phyloP scores from a whole-genome alignment of 1,140 invertebrate genomes.

The Drosophila asahinai region DNA sequence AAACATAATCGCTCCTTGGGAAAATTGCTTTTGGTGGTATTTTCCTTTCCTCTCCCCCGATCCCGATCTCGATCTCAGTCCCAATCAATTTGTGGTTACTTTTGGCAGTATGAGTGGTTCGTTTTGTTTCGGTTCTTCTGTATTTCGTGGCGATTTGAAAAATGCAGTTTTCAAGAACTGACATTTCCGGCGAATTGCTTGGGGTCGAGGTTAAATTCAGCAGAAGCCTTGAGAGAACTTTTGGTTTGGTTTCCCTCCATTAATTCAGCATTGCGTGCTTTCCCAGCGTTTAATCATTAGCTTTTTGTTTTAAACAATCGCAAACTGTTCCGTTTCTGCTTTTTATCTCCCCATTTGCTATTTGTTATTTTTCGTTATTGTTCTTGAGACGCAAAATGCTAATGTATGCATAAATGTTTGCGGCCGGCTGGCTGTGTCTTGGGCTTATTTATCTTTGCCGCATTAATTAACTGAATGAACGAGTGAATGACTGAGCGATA shows the following conservation, averaged over 20 bases:
- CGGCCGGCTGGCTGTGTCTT: conserved; percentile 30
- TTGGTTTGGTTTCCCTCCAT: conserved; percentile 12
- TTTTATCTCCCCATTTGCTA: conserved; percentile 25
- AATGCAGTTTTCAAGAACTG: conserved; percentile 43
- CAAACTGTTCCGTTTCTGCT: conserved; percentile 50
- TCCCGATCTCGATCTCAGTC: conserved; percentile 6
- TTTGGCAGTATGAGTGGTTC: neutral
- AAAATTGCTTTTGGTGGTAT: conserved; percentile 41
- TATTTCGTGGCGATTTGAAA: conserved; percentile 27
- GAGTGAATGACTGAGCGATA: conserved; percentile 49
- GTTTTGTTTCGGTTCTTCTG: neutral
- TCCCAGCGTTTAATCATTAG: conserved; percentile 25
- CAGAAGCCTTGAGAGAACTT: conserved; percentile 23
- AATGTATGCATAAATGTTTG: conserved; percentile 69
- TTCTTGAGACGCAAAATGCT: conserved; percentile 51
- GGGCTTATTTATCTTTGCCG: conserved; percentile 75
- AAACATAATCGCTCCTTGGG: conserved; percentile 66
- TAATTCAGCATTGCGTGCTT: conserved; percentile 26
- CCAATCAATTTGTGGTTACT: conserved; percentile 41
- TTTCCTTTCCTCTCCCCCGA: conserved; percentile 14
- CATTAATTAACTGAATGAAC: conserved; percentile 68
- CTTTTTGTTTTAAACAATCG: conserved; percentile 69
- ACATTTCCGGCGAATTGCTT: conserved; percentile 42
- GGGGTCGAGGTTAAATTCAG: conserved; percentile 38
- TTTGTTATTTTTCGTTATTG: conserved; percentile 36